Evolutionary conservation across 2,797 vertebrate species (phyloP).

Genomic region (Hydrocynus forskahlii): DNA sequence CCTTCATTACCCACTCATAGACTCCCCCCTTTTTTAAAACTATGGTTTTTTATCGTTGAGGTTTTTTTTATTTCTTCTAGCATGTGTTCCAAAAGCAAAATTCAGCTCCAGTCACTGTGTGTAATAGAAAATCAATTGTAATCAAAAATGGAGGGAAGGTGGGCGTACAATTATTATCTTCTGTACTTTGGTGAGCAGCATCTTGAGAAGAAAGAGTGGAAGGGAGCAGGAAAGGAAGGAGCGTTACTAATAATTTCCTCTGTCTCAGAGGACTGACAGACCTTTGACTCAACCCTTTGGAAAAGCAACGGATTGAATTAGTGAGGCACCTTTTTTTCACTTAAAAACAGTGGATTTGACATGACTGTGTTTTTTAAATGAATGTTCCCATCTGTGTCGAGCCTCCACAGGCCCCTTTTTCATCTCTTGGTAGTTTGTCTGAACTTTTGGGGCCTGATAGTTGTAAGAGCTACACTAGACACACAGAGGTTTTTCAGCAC

Average conservation of each 20-base stretch:
- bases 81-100: conserved; percentile 51
- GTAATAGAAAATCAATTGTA: conserved; percentile 69
- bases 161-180: conserved; percentile 57
- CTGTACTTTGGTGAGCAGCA: conserved; percentile 43
- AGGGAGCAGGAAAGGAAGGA: conserved; percentile 34
- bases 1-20: conserved; percentile 57
- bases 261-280: conserved; percentile 51
- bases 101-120: conserved; percentile 56
- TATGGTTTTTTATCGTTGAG: conserved; percentile 24
- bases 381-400: neutral
- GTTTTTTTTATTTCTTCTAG: neutral
- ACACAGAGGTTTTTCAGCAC: too few species aligned
- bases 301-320: conserved; percentile 35
- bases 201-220: conserved; percentile 32
- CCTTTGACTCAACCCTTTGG: conserved; percentile 53
- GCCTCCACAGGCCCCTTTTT: neutral
- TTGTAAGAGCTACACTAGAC: neutral
- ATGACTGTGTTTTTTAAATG: neutral
- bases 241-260: conserved; percentile 49
- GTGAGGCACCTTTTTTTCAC: conserved; percentile 9
- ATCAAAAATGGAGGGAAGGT: conserved; percentile 58
- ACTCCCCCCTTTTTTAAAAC: conserved; percentile 21
- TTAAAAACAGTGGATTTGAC: conserved; percentile 23
- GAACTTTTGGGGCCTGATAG: neutral
- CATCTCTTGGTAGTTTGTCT: neutral